These are phyloP conservation scores for Polypedilum pembai DNA, from an alignment of 1,140 invertebrate genomes.

Conservation along the genomic window DNA sequence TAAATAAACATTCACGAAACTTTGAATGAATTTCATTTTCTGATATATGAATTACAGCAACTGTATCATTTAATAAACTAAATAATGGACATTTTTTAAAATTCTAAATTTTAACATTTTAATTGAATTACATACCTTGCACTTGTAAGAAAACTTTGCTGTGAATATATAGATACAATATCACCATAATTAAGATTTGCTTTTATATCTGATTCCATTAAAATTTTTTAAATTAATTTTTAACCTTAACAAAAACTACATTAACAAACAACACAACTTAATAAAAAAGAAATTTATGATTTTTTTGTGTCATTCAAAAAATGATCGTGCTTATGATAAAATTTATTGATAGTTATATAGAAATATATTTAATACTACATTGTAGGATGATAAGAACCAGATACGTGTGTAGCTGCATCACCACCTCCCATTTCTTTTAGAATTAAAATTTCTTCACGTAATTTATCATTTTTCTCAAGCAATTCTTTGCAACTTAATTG, in stretches of 20 bases:
- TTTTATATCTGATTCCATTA: background rate
- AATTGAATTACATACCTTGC: slow-evolving; percentile 73
- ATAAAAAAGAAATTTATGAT: background rate
- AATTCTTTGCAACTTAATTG: background rate
- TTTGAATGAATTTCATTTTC: slow-evolving; percentile 66
- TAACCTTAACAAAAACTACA: background rate
- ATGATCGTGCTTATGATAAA: background rate
- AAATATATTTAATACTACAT: background rate
- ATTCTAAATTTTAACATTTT: too few relatives aligned
- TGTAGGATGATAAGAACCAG: slow-evolving; percentile 11
- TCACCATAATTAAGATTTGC: slow-evolving; percentile 83
- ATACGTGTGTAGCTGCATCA: background rate
- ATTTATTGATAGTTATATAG: background rate
- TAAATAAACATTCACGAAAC: slow-evolving; percentile 97
- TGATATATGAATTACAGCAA: too few relatives aligned
- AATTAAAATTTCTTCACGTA: background rate
- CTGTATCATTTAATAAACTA: too few relatives aligned
- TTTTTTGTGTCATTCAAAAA: background rate
- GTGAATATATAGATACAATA: slow-evolving; percentile 89
- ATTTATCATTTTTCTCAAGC: slow-evolving; percentile 4
- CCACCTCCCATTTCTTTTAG: background rate
- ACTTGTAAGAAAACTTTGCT: slow-evolving; percentile 89
- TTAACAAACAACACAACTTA: background rate
- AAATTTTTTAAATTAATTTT: background rate
- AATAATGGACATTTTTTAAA: too few relatives aligned